These are phyloP conservation scores for Melopsittacus undulatus DNA, from an alignment of 2,797 vertebrate genomes.

Conservation along the genomic window DNA sequence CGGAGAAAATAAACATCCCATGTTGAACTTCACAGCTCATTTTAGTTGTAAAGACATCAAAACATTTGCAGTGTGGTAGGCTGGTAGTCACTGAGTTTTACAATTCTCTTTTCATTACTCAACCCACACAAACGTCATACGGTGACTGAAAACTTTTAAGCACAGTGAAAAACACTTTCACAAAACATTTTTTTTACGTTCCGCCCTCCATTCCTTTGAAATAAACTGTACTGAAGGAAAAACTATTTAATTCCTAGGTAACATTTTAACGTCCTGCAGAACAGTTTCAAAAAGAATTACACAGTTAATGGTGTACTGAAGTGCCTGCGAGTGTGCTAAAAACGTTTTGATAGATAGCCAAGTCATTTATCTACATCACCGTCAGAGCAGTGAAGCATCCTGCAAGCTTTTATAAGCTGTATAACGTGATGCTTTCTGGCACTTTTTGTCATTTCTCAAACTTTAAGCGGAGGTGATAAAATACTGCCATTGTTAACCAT, in stretches of 20 bases:
- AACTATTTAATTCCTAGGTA: constrained; percentile 66
- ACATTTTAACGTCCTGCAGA: constrained; percentile 68
- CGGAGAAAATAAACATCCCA: background rate
- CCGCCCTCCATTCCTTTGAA: background rate
- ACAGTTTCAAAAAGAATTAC: constrained; percentile 71
- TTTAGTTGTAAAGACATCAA: constrained; percentile 50
- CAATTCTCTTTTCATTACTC: constrained; percentile 69
- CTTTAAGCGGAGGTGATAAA: constrained; percentile 63
- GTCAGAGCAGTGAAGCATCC: constrained; percentile 77
- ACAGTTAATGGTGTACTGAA: constrained; percentile 73
- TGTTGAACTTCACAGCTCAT: constrained; percentile 4
- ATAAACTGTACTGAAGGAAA: constrained; percentile 18
- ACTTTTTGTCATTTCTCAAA: constrained; percentile 76
- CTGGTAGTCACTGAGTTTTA: constrained; percentile 58
- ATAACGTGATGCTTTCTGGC: constrained; percentile 56
- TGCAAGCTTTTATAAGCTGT: constrained; percentile 68
- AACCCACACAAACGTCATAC: constrained; percentile 50
- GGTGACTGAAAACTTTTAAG: constrained; percentile 65
- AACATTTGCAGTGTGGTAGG: constrained; percentile 51
- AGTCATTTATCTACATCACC: constrained; percentile 88
- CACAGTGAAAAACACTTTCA: background rate
- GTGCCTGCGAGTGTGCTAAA: constrained; percentile 76
- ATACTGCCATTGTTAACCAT: constrained; percentile 70
- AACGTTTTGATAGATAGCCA: constrained; percentile 82
- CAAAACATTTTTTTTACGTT: background rate